Evolutionary conservation across 2,797 vertebrate genomes (phyloP), one percentile per base, ranked within the genome.

Genomic region (Lutjanus campechanus): DNA sequence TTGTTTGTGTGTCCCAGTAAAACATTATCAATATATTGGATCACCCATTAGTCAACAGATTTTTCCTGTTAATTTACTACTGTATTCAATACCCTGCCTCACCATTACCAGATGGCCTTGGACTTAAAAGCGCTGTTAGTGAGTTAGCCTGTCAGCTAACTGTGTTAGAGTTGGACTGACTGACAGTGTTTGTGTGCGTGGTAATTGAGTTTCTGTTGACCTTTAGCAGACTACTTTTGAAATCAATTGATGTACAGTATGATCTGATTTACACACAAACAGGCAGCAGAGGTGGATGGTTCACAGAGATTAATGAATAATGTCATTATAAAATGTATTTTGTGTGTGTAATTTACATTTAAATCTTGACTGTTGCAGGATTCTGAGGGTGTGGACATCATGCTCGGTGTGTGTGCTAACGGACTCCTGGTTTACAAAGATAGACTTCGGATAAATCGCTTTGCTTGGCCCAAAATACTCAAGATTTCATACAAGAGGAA

Each of bases 401-500:
- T 97, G 97, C 91, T 99, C 49, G 98, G 98, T 0, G 97, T 99
- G 60, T 99, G 98, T 84, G 95, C 98, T 85, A 99, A 97, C 0
- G 98, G 98, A 7, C 95, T 99, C 63, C 93, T 99, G 82, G 97
- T 99, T 93, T 99, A 99, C 94, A 99, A 99, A 94, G 98, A 99
- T 78, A 95, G 96, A 84, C 97, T 99, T 51, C 94, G 98, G 90
- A 99, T 99, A 93, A 99, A 99, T 89, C 97, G 98, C 51, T 99
- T 99, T 1, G 98, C 98, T 79, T 99, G 98, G 98, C 98, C 98
- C 54, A 99, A 99, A 95, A 99, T 99, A 88, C 96, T 99, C 79
- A 99, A 99, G 94, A 99, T 99, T 88, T 99, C 98, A 63, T 99
- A 99, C 92, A 99, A 99, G 90, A 95, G 98, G 93, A 98, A 97